Conservation (phyloP, 2,113 vertebrate genomes). For the Motacilla tschutschensis region DNA sequence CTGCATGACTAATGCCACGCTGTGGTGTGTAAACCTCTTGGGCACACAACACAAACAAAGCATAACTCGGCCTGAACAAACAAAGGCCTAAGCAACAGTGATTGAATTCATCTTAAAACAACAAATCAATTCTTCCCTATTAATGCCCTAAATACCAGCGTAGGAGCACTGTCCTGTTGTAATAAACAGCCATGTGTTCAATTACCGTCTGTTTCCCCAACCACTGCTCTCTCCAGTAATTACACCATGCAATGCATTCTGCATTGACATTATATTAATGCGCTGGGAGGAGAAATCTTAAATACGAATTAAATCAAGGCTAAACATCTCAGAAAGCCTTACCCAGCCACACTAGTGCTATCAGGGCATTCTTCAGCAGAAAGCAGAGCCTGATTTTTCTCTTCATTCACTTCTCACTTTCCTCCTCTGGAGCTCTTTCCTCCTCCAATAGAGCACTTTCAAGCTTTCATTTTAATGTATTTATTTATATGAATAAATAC, state of each 20-base stretch:
- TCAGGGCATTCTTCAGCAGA: conserved; percentile 25
- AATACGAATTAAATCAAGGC: conserved; percentile 63
- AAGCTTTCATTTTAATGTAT: too few relatives aligned
- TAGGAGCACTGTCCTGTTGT: conserved; percentile 60
- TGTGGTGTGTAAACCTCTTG: conserved; percentile 53
- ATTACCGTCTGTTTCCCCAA: conserved; percentile 58
- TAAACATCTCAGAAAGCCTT: conserved; percentile 49
- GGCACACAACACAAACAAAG: conserved; percentile 67
- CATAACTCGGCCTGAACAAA: conserved; percentile 67
- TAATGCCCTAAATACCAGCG: conserved; percentile 64
- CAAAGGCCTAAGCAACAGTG: conserved; percentile 57
- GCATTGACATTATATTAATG: conserved; percentile 66
- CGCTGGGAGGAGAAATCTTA: conserved; percentile 61
- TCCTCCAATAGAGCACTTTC: too few relatives aligned
- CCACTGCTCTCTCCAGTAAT: conserved; percentile 66
- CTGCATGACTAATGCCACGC: conserved; percentile 53
- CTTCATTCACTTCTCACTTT: neutral
- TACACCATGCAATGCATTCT: conserved; percentile 52
- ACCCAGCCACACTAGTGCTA: neutral
- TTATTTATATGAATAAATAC: conserved; percentile 11
- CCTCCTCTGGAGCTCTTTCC: neutral
- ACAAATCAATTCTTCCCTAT: conserved; percentile 71
- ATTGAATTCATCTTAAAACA: conserved; percentile 70
- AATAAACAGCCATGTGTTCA: conserved; percentile 65
- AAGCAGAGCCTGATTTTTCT: neutral